Base-by-base conservation (phyloP, 2,888 invertebrate genomes). In the Dioctria rufipes region DNA sequence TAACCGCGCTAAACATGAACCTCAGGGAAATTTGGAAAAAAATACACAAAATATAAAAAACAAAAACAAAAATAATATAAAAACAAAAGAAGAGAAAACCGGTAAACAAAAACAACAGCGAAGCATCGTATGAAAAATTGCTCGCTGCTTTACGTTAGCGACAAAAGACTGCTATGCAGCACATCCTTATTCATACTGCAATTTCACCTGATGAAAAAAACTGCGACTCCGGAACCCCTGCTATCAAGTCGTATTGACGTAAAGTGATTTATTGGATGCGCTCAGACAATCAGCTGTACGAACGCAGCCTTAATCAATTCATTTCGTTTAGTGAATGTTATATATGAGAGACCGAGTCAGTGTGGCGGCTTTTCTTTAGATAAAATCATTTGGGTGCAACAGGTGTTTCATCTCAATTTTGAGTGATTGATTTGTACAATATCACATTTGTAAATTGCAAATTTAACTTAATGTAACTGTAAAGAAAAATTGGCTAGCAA, bases 241-340 rank as follows among this genome's bases (percentile, higher is more conserved):
- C 77, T 49, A 77, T 66, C 66, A 13, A 13, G 11, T 11, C 13
- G 66, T 46, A 43, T 77, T 77, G 77, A 77, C 77, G 39, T 58
- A 11, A 63, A 63, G 77, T 77, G 77, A 77, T 77, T 77, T 77
- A 77, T 77, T 77, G 77, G 77, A 61, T 63, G 77, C 77, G 49
- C 77, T 40, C 42, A 40, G 63, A 46, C 77, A 49, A 77, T 77
- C 77, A 77, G 63, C 63, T 63, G 77, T 60, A 60, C 60, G 43
- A 13, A 25, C 40, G 69, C 61, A 61, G 5, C 73, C 60, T 43
- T 75, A 75, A 75, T 75, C 73, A 60, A 75, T 75, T 75, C 73
- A 75, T 49, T 51, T 51, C 58, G 58, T 25, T 54, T 37, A 5
- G 58, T 73, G 51, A 54, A 58, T 42, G 60, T 58, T 58, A 42